Evolutionary conservation across 2,797 vertebrate species (phyloP), one percentile per base, ranked within the genome.

Genomic region (Tadarida brasiliensis): DNA sequence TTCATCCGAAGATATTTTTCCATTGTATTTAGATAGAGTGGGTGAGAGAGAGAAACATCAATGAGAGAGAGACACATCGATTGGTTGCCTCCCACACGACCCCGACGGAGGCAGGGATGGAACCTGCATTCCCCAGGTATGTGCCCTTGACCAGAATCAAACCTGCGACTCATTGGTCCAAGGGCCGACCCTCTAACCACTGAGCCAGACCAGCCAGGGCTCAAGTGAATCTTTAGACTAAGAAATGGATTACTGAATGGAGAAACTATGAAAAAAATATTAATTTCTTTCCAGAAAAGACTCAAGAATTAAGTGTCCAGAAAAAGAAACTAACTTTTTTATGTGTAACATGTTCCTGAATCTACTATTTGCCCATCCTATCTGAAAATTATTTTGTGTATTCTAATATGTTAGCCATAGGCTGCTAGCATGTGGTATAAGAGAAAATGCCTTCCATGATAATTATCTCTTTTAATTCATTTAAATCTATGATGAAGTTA

Each of bases 251-350:
- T 92, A 76, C 16, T 86, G 10, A 86, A 57, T 59, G 24, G 39
- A 82, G 26, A 87, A 76, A 17, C 56, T 61, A 44, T 94, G 81
- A 78, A 87, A 90, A 87, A 90, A 90, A 71, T 33, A 80, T 68
- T 61, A 56, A 82, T 74, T 81, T 83, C 20, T 76, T 90, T 89
- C 56, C 19, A 26, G 59, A 82, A 54, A 78, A 81, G 47, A 71
- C 35, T 33, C 9, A 81, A 90, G 87, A 73, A 44, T 73, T 82
- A 87, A 61, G 54, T 85, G 28, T 47, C 35, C 76, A 76, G 84
- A 63, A 76, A 76, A 81, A 56, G 26, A 76, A 82, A 49, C 28
- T 33, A 77, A 14, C 4, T 28, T 93, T 87, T 94, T 83, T 61
- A 56, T 30, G 14, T 87, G 35, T 87, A 87, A 71, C 35, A 57